phyloP scores from a whole-genome alignment of 2,888 invertebrate genomes.

The Bombylius major region DNA sequence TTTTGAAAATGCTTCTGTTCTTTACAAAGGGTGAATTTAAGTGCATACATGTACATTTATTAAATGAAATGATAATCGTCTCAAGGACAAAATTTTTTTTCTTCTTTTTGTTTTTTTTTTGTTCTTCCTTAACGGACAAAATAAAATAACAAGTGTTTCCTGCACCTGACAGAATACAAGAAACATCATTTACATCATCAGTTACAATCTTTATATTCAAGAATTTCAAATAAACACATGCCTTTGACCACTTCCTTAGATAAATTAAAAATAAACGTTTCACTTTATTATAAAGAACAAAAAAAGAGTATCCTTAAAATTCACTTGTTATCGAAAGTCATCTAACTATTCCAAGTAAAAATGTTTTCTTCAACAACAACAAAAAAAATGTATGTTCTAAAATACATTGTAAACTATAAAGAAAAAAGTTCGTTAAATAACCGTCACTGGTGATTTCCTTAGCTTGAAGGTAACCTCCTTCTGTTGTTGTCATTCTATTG shows the following conservation, averaged over 20 bases:
- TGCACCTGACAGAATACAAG: conserved; percentile 8
- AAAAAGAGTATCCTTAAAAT: too few species aligned
- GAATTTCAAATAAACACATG: not conserved
- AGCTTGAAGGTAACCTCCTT: conserved; percentile 2
- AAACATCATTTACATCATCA: not conserved
- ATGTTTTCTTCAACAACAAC: too few species aligned
- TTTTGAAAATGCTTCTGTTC: too few species aligned
- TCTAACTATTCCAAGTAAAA: too few species aligned
- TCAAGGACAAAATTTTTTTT: not conserved
- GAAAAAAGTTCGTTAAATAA: conserved; percentile 14
- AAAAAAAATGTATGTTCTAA: too few species aligned
- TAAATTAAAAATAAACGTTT: not conserved
- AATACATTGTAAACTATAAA: not conserved
- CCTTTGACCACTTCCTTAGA: conserved; percentile 5
- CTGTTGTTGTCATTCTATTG: conserved; percentile 6
- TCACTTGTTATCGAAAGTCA: too few species aligned
- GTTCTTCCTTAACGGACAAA: not conserved
- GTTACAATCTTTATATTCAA: not conserved
- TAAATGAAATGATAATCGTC: too few species aligned
- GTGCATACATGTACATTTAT: too few species aligned
- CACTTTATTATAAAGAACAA: not conserved
- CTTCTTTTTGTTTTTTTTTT: too few species aligned
- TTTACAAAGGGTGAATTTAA: too few species aligned
- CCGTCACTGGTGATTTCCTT: conserved; percentile 10
- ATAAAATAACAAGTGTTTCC: conserved; percentile 4